These are phyloP conservation scores for Ptychodera flava DNA, from an alignment of 35 echinoderm and acorn worm genomes.

Conservation along the genomic window DNA sequence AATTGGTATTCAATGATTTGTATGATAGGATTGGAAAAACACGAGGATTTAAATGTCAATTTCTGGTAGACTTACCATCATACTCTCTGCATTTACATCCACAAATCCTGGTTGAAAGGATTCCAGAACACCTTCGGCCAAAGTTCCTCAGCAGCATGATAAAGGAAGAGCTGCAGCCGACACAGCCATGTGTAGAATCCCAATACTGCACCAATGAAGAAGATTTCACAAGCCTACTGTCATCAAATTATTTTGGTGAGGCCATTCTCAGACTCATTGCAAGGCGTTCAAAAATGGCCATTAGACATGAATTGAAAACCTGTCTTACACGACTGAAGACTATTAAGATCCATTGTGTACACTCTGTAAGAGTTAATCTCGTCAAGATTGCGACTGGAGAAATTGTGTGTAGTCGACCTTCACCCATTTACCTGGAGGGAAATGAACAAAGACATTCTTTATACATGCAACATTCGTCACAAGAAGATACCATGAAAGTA, in stretches of 20 bases:
- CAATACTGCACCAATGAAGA: background rate
- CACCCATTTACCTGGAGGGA: background rate
- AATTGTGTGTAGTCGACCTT: conserved; percentile 8
- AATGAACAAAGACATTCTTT: background rate
- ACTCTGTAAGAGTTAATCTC: background rate
- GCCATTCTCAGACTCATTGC: background rate
- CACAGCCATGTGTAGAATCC: background rate
- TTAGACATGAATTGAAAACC: too few species aligned
- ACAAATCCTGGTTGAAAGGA: background rate
- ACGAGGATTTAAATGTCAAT: background rate
- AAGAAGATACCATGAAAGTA: background rate
- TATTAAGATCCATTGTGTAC: background rate
- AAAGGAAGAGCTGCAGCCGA: background rate
- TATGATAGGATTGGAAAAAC: background rate
- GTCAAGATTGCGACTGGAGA: conserved; percentile 15
- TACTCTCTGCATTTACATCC: background rate
- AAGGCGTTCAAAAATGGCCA: too few species aligned
- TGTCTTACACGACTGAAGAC: background rate
- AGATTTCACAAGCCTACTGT: background rate
- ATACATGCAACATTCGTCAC: background rate
- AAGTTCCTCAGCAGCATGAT: background rate
- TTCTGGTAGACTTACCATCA: background rate
- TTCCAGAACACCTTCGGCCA: background rate
- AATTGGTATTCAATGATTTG: background rate
- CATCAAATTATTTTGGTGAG: background rate